Percentiles rank a stretch among this genome's conserved stretches.
Evolutionary conservation across 2,888 invertebrate species (phyloP).

Genomic region (Philereme vetulata): DNA sequence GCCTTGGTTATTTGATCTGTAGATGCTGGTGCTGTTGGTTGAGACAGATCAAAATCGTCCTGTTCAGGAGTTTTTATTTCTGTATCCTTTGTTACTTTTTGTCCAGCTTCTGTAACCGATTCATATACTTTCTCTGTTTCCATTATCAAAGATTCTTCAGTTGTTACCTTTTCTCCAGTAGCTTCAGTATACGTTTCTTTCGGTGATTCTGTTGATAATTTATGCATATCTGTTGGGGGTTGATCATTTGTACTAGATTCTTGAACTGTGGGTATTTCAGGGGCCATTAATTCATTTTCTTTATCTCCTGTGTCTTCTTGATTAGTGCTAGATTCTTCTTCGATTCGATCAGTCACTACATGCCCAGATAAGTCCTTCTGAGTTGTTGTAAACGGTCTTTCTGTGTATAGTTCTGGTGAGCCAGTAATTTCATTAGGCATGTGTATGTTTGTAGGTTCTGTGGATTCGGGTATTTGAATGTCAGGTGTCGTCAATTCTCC

Average conservation of each 20-base stretch:
- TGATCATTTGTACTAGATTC: conserved; percentile 16
- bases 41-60: conserved; percentile 12
- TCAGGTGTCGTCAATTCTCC: conserved; percentile 17
- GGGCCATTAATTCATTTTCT: conserved; percentile 13
- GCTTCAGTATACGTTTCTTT: conserved; percentile 15
- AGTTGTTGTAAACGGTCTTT: conserved; percentile 15
- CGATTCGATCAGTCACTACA: conserved; percentile 14
- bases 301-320: conserved; percentile 9
- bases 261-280: conserved; percentile 11
- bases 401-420: conserved; percentile 2
- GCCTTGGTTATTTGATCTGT: conserved; percentile 9
- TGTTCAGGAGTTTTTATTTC: conserved; percentile 20
- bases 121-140: conserved; percentile 10
- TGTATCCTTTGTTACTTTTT: conserved; percentile 11
- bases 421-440: conserved; percentile 14
- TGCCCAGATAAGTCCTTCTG: conserved; percentile 6
- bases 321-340: conserved; percentile 16
- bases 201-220: conserved; percentile 18
- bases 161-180: conserved; percentile 11
- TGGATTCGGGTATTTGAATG: conserved; percentile 11
- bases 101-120: conserved; percentile 16
- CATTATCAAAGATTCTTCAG: conserved; percentile 2
- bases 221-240: conserved; percentile 6
- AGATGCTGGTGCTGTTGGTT: conserved; percentile 12
- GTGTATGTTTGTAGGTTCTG: conserved; percentile 17